Conservation (phyloP, 2,888 invertebrate genomes). For the Cosmorhoe ocellata region DNA sequence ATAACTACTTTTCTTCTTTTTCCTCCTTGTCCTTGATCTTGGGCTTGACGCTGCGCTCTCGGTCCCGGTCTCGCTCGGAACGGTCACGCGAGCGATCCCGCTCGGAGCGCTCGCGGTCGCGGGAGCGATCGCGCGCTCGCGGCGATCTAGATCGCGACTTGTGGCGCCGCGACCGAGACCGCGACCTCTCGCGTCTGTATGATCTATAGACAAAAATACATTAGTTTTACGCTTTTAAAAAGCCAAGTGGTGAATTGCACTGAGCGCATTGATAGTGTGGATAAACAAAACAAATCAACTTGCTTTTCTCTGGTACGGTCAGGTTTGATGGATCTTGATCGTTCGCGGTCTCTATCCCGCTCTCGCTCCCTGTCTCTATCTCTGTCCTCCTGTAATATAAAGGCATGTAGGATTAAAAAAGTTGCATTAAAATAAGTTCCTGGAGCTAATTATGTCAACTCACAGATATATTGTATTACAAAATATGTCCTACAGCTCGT, state of each 20-base stretch:
- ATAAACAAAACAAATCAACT: slow-evolving; percentile 31
- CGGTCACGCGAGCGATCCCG: slow-evolving; percentile 61
- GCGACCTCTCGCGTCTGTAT: slow-evolving; percentile 85
- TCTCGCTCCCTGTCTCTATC: slow-evolving; percentile 65
- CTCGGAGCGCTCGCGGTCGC: slow-evolving; percentile 56
- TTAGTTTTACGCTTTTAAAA: too few relatives aligned
- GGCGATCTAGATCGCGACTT: slow-evolving; percentile 88
- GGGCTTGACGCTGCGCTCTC: slow-evolving; percentile 79
- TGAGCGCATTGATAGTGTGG: too few relatives aligned
- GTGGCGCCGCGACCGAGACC: slow-evolving; percentile 85
- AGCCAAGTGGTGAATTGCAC: too few relatives aligned
- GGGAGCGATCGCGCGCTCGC: slow-evolving; percentile 64
- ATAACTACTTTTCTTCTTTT: slow-evolving; percentile 85
- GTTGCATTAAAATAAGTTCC: too few relatives aligned
- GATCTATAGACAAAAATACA: slow-evolving; percentile 66
- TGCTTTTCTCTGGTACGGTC: slow-evolving; percentile 84
- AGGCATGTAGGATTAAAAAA: background rate
- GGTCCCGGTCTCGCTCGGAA: slow-evolving; percentile 54
- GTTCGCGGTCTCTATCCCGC: slow-evolving; percentile 65
- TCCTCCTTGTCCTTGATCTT: slow-evolving; percentile 86
- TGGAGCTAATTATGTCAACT: too few relatives aligned
- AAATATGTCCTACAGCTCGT: too few relatives aligned
- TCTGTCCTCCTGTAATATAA: slow-evolving; percentile 64
- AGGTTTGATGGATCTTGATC: slow-evolving; percentile 83
- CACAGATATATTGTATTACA: too few relatives aligned